Conservation (phyloP, 2,797 vertebrate genomes). For the Coracias cyanogaster region DNA sequence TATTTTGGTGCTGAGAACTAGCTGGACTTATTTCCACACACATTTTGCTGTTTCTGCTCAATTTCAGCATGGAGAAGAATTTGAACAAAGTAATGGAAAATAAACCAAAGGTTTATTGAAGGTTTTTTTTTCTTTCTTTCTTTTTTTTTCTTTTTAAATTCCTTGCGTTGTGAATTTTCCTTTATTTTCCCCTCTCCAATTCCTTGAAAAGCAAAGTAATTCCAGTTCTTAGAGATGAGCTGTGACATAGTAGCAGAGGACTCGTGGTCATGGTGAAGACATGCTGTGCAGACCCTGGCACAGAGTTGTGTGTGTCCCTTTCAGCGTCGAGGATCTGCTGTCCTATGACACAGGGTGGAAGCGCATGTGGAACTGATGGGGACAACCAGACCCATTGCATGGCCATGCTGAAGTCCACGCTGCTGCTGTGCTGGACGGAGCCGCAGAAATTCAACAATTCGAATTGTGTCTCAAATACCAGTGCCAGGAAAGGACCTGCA, state of each 20-base stretch:
- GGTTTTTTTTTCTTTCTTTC: background rate
- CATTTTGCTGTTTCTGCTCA: background rate
- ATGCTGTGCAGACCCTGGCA: background rate
- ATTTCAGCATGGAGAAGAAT: background rate
- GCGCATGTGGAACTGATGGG: accelerated
- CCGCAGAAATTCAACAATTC: background rate
- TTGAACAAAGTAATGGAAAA: background rate
- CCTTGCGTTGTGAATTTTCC: background rate
- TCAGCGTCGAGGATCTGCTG: background rate
- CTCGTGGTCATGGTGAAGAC: accelerated
- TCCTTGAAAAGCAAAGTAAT: background rate
- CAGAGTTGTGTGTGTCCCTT: accelerated
- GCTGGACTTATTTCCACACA: background rate
- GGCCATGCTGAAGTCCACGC: background rate
- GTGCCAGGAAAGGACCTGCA: background rate
- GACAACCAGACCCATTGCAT: accelerated
- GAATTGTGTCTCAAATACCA: background rate
- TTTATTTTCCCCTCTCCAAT: background rate
- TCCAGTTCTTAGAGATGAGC: background rate
- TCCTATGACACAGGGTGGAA: background rate
- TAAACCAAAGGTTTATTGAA: background rate
- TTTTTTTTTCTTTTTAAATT: background rate
- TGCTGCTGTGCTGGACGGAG: background rate
- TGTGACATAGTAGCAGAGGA: background rate
- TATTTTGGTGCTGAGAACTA: background rate